phyloP scores from a whole-genome alignment of 2,888 invertebrate genomes.

The Melikaiella ostensackeni region DNA sequence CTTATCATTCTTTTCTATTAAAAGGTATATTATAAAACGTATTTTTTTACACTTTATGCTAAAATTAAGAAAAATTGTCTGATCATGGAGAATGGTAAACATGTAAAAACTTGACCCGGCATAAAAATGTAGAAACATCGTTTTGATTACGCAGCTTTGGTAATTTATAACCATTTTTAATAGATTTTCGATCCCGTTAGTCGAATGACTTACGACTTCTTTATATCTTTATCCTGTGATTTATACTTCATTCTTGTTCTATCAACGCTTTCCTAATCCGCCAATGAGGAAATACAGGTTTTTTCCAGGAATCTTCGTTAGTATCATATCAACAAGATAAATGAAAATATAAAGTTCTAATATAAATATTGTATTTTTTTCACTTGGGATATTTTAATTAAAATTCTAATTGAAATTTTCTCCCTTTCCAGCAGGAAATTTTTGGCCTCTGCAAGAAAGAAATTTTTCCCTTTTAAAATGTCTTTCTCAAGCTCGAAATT shows the following conservation, averaged over 20 bases:
- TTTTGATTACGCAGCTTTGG: conserved; percentile 24
- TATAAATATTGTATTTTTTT: conserved; percentile 19
- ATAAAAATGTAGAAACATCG: conserved; percentile 32
- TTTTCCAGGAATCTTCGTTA: conserved; percentile 12
- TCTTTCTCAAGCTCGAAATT: too few relatives aligned
- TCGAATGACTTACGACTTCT: conserved; percentile 40
- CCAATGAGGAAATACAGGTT: conserved; percentile 39
- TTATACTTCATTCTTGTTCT: conserved; percentile 37
- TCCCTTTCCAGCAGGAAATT: too few relatives aligned
- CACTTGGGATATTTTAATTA: too few relatives aligned
- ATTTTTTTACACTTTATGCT: neutral
- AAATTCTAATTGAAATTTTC: too few relatives aligned
- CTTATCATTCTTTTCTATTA: neutral
- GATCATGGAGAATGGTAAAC: neutral
- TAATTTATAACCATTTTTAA: conserved; percentile 37
- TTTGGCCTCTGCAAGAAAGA: too few relatives aligned
- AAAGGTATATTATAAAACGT: neutral
- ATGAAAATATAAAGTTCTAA: conserved; percentile 32
- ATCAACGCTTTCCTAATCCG: conserved; percentile 25
- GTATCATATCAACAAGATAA: neutral
- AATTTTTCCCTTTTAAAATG: too few relatives aligned
- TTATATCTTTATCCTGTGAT: conserved; percentile 28
- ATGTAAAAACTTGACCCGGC: conserved; percentile 11
- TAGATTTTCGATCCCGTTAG: conserved; percentile 29
- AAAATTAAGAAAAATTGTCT: conserved; percentile 10